Percentiles rank a stretch among this genome's conserved stretches.
Evolutionary conservation across 2,113 vertebrate species (phyloP).

Genomic region (Pterocles burchelli): DNA sequence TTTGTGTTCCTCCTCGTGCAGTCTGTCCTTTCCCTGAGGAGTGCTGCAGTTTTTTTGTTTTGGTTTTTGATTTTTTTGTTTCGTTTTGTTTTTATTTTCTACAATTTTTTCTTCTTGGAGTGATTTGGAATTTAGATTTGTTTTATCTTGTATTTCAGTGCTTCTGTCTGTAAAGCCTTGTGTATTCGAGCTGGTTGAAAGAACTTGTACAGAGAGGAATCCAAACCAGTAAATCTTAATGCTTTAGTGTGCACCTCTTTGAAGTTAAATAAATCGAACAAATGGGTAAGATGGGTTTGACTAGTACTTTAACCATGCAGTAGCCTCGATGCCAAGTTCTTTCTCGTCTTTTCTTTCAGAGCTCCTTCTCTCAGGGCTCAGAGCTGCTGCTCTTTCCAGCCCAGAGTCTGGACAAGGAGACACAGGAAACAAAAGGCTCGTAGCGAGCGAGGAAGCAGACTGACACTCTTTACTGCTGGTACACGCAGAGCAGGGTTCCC

Average conservation of each 20-base stretch:
- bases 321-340: neutral
- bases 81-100: neutral
- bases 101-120: constrained; percentile 26
- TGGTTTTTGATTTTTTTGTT: neutral
- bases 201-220: constrained; percentile 66
- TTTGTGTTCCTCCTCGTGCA: constrained; percentile 31
- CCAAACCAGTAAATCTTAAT: constrained; percentile 51
- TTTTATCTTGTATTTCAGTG: constrained; percentile 68
- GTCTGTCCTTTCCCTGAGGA: constrained; percentile 31
- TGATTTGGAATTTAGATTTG: constrained; percentile 73
- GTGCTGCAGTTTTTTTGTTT: constrained; percentile 28
- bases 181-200: constrained; percentile 58
- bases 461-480: neutral
- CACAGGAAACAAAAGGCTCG: neutral
- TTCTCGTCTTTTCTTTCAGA: neutral
- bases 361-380: neutral
- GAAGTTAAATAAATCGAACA: constrained; percentile 73
- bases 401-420: neutral
- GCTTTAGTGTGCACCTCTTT: constrained; percentile 76
- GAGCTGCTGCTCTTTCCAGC: neutral
- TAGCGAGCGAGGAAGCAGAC: neutral
- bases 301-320: constrained; percentile 9
- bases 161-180: constrained; percentile 69
- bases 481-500: neutral
- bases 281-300: constrained; percentile 36